Evolutionary conservation across 2,888 invertebrate species (phyloP).

Genomic region (Sesia apiformis): DNA sequence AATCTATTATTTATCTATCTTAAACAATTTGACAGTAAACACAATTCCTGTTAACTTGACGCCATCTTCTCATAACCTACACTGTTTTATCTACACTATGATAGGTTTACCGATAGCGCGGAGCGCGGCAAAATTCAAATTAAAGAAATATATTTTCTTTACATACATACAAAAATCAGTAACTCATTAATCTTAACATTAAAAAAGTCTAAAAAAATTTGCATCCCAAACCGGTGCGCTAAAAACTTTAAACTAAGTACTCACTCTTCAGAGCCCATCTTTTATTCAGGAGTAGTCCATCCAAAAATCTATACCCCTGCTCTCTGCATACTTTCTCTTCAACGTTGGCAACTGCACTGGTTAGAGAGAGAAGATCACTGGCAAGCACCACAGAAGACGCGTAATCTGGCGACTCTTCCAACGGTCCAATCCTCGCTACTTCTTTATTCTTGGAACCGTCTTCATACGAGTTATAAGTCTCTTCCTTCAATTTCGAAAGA

Average conservation of each 20-base stretch:
- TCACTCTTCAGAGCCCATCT: slow-evolving; percentile 75
- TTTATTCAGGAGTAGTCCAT: slow-evolving; percentile 62
- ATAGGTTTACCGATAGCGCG: too few relatives aligned
- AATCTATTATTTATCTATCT: too few relatives aligned
- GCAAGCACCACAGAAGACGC: slow-evolving; percentile 64
- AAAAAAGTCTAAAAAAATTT: too few relatives aligned
- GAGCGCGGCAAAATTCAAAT: too few relatives aligned
- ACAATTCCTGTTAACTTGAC: too few relatives aligned
- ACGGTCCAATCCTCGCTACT: slow-evolving; percentile 31
- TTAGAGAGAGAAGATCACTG: slow-evolving; percentile 62
- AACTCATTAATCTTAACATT: too few relatives aligned
- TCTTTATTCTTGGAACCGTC: slow-evolving; percentile 18
- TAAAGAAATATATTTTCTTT: too few relatives aligned
- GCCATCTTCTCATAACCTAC: too few relatives aligned
- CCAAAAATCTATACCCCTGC: slow-evolving; percentile 62
- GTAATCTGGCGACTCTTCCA: slow-evolving; percentile 63
- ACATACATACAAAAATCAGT: too few relatives aligned
- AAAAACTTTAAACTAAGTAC: slow-evolving; percentile 19
- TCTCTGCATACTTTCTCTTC: slow-evolving; percentile 60
- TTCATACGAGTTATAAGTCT: slow-evolving; percentile 28
- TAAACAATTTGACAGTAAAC: too few relatives aligned
- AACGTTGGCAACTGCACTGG: slow-evolving; percentile 61
- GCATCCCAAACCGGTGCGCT: too few relatives aligned
- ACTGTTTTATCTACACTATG: too few relatives aligned
- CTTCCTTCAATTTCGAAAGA: slow-evolving; percentile 6